Base-by-base conservation (phyloP, 2,113 vertebrate species). In the Hippotragus niger region DNA sequence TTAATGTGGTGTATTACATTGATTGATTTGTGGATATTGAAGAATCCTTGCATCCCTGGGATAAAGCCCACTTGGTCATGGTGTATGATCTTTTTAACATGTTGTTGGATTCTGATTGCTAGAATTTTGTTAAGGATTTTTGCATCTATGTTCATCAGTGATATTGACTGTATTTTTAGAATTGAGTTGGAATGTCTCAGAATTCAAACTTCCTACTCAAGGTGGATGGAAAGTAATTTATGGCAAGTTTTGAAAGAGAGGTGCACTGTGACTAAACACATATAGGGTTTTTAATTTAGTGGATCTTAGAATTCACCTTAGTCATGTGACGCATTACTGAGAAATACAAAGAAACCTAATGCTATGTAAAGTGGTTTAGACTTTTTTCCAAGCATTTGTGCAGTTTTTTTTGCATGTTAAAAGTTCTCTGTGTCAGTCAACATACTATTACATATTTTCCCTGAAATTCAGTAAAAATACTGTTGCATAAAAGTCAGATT, bases 381-480 rank as follows among this genome's bases (percentile, higher is more conserved):
- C 9, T 67, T 21, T 50, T 71, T 88, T 21, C 16, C 40, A 95
- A 91, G 52, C 47, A 90, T 87, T 84, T 81, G 9, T 81, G 50
- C 43, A 80, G 83, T 55, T 87, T 81, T 58, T 96, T 14, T 83
- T 93, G 21, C 17, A 53, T 52, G 84, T 88, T 88, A 96, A 88
- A 67, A 95, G 16, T 94, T 55, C 89, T 89, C 52, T 95, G 52
- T 76, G 60, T 82, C 27, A 82, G 29, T 78, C 57, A 91, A 92
- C 8, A 91, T 91, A 80, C 31, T 80, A 53, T 80, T 62, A 80
- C 9, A 85, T 43, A n/a, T 33, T 90, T 81, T 23, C 19, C 16
- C 40, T 91, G 83, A 91, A 81, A 81, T 50, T 87, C 45, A 88
- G 55, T 94, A 93, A 43, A 96, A 96, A 81, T 74, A 91, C 60